Percentiles rank a stretch among this genome's conserved stretches.
Conservation (phyloP, 2,888 invertebrate genomes). For the Deilephila elpenor region DNA sequence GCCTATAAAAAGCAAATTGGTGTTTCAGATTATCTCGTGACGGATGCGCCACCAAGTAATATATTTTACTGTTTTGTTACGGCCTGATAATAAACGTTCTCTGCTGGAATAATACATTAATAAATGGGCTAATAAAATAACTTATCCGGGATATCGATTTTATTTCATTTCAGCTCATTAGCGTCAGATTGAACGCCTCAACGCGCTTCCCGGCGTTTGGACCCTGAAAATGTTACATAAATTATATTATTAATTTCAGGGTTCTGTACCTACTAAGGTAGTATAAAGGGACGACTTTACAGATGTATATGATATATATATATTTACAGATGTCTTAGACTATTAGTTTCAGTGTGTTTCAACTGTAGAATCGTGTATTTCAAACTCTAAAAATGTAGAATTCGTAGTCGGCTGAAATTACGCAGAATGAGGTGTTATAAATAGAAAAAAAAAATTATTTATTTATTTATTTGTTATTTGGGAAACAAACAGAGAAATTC, state of each 20-base stretch:
- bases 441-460: too few species aligned
- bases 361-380: too few species aligned
- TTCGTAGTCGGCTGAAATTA: too few species aligned
- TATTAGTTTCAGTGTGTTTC: too few species aligned
- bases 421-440: too few species aligned
- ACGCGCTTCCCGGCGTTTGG: background rate
- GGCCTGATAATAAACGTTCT: background rate
- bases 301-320: too few species aligned
- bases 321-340: too few species aligned
- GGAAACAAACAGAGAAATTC: too few species aligned
- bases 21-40: constrained; percentile 6
- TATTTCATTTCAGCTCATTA: background rate
- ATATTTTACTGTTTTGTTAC: constrained; percentile 14
- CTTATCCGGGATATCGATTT: background rate
- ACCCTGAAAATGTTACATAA: background rate
- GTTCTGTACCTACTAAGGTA: too few species aligned
- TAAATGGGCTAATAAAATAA: background rate
- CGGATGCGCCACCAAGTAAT: background rate
- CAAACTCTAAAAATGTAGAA: too few species aligned
- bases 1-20: background rate
- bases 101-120: background rate
- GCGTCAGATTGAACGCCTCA: background rate
- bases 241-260: background rate
- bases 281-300: too few species aligned
- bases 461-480: too few species aligned